Evolutionary conservation across 2,888 invertebrate genomes (phyloP).

Genomic region (Aphrophora alni): DNA sequence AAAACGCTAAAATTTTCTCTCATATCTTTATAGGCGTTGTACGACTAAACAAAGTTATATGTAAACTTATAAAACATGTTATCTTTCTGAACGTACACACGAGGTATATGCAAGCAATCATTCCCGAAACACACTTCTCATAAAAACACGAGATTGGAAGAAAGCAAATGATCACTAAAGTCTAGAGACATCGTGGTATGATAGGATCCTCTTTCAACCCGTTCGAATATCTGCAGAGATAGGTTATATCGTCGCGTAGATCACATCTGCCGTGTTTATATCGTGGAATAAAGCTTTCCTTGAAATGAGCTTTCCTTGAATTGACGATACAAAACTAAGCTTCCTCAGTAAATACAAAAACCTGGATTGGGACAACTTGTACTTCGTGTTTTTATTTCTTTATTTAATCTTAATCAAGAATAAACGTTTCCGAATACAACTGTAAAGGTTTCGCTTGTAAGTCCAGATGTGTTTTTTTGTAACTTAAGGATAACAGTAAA

Average conservation of each 20-base stretch:
- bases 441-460: background rate
- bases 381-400: conserved; percentile 2
- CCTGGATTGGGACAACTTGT: background rate
- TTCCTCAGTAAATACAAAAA: background rate
- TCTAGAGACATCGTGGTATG: background rate
- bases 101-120: background rate
- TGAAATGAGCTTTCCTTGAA: background rate
- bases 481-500: background rate
- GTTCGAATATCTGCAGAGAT: background rate
- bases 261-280: conserved; percentile 2
- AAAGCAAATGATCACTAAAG: conserved; percentile 2
- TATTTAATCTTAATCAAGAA: background rate
- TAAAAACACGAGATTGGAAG: background rate
- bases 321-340: conserved; percentile 5
- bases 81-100: background rate
- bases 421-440: background rate
- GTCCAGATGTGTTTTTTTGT: background rate
- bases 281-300: background rate
- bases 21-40: background rate
- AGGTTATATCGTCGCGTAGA: no score
- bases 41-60: background rate
- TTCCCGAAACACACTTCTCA: background rate
- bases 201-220: background rate
- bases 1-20: background rate
- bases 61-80: background rate